These are phyloP conservation scores for Candidula unifasciata DNA, from an alignment of 2,888 invertebrate species.

Conservation along the genomic window DNA sequence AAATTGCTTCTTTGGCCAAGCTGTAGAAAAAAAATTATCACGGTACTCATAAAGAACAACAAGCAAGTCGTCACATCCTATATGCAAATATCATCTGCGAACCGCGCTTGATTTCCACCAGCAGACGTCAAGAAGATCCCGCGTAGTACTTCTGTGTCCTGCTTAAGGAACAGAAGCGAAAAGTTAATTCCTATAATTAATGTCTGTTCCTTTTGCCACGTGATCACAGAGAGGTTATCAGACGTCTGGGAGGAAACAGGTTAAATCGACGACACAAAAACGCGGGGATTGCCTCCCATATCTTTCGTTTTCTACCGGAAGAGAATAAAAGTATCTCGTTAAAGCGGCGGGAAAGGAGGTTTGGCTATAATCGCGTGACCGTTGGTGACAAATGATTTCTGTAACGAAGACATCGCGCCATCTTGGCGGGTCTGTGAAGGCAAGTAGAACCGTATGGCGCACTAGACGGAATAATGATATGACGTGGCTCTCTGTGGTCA, in stretches of 20 bases:
- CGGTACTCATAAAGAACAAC: constrained; percentile 1
- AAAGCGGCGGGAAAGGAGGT: not conserved
- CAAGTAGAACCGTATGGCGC: too few relatives aligned
- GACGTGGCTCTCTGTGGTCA: too few relatives aligned
- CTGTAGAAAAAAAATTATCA: not conserved
- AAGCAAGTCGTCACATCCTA: constrained; percentile 34
- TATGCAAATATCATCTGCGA: constrained; percentile 48
- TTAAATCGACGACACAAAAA: constrained; percentile 19
- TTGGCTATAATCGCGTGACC: too few relatives aligned
- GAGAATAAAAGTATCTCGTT: not conserved
- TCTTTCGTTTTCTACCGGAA: not conserved
- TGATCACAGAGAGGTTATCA: constrained; percentile 35
- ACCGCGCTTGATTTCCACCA: constrained; percentile 46
- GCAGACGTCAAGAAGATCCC: constrained; percentile 38
- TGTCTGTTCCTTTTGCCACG: constrained; percentile 11
- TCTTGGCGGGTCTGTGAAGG: too few relatives aligned
- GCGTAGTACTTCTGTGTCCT: constrained; percentile 14
- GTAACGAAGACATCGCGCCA: too few relatives aligned
- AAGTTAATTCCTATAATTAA: constrained; percentile 44
- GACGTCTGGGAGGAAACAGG: constrained; percentile 1
- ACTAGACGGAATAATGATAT: too few relatives aligned
- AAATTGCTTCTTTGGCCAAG: constrained; percentile 28
- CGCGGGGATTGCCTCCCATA: not conserved
- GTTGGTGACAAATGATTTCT: too few relatives aligned
- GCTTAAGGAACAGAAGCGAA: constrained; percentile 32